Percentiles rank a stretch among this genome's conserved stretches.
Evolutionary conservation across 2,888 invertebrate genomes (phyloP).

Genomic region (Chesias legatella): DNA sequence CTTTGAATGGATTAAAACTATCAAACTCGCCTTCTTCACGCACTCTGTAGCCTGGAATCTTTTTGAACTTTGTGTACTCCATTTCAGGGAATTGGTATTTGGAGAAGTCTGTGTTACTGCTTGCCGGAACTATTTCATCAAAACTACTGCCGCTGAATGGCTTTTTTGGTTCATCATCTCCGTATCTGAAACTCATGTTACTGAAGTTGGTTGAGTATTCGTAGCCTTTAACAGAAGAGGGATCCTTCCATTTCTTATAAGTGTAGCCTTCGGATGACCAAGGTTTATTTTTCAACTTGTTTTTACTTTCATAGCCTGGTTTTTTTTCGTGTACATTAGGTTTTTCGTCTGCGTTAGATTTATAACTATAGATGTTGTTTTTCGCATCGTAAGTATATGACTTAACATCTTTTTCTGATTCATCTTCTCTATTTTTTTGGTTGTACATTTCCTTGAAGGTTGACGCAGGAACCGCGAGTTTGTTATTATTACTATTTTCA

Average conservation of each 20-base stretch:
- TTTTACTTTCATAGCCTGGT: conserved; percentile 38
- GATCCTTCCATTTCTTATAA: conserved; percentile 49
- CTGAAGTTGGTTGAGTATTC: conserved; percentile 61
- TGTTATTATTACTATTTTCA: conserved; percentile 38
- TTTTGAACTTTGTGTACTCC: conserved; percentile 53
- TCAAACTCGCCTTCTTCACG: conserved; percentile 47
- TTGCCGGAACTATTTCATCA: conserved; percentile 59
- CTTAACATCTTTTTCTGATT: conserved; percentile 38
- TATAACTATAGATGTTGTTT: conserved; percentile 18
- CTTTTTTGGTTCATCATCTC: conserved; percentile 47
- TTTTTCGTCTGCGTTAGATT: conserved; percentile 17
- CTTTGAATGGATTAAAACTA: conserved; percentile 39
- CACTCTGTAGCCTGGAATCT: conserved; percentile 44
- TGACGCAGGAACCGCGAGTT: conserved; percentile 33
- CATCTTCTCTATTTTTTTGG: conserved; percentile 39
- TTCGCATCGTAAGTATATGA: conserved; percentile 31
- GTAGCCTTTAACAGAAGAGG: conserved; percentile 48
- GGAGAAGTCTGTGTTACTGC: conserved; percentile 56
- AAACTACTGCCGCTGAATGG: conserved; percentile 39
- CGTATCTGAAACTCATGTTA: conserved; percentile 57
- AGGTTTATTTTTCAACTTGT: conserved; percentile 53
- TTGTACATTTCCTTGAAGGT: conserved; percentile 35
- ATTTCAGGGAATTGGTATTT: conserved; percentile 52
- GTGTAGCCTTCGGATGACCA: conserved; percentile 43
- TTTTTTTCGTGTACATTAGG: conserved; percentile 14